Evolutionary conservation across 2,113 vertebrate species (phyloP).

Genomic region (Bubo bubo): DNA sequence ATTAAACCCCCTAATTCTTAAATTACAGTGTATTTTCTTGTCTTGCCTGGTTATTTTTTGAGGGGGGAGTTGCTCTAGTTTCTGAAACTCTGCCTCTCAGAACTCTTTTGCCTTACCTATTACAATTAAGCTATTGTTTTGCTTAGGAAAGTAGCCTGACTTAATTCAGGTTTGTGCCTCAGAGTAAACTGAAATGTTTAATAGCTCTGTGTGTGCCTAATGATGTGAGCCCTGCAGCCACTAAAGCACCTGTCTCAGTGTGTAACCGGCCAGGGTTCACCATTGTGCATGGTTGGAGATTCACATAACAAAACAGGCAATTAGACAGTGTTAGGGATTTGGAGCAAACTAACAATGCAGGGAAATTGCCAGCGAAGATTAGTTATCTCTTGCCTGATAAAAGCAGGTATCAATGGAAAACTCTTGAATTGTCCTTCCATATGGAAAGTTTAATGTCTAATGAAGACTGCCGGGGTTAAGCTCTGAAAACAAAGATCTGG

Average conservation of each 20-base stretch:
- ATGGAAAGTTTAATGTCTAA: not conserved
- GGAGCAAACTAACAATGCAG: not conserved
- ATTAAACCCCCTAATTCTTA: not conserved
- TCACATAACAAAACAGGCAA: conserved; percentile 61
- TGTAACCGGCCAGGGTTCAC: not conserved
- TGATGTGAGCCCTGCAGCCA: not conserved
- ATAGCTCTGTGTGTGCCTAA: conserved; percentile 23
- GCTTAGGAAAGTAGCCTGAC: not conserved
- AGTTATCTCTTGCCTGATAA: conserved; percentile 21
- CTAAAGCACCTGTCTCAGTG: conserved; percentile 54
- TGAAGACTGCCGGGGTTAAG: conserved; percentile 6
- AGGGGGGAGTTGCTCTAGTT: not conserved
- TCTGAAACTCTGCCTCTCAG: not conserved
- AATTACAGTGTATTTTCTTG: not conserved
- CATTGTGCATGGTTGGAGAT: conserved; percentile 45
- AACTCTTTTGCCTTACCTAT: not conserved
- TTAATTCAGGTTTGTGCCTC: conserved; percentile 35
- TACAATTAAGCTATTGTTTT: conserved; percentile 44
- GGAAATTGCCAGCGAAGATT: conserved; percentile 29
- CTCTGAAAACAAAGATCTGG: conserved; percentile 10
- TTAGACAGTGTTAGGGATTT: conserved; percentile 56
- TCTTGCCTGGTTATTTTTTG: not conserved
- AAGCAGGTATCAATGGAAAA: conserved; percentile 9
- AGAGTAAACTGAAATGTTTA: conserved; percentile 46
- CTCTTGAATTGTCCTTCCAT: not conserved